Percentiles rank a stretch among this genome's conserved stretches.
phyloP scores from a whole-genome alignment of 2,113 vertebrate species.

The Egretta garzetta region DNA sequence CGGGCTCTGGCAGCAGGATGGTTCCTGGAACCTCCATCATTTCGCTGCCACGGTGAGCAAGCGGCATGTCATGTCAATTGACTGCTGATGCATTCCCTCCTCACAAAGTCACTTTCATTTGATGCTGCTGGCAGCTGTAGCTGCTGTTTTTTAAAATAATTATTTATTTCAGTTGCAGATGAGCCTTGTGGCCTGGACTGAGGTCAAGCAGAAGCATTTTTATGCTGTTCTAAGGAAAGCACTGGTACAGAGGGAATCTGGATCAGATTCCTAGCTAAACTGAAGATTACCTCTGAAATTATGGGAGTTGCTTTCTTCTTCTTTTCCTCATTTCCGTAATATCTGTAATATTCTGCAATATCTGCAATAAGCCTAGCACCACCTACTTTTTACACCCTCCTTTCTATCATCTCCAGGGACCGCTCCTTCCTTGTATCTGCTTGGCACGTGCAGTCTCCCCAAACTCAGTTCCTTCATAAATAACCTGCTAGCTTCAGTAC shows the following conservation, averaged over 20 bases:
- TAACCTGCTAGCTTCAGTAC: background rate
- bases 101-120: background rate
- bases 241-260: background rate
- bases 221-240: background rate
- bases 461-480: background rate
- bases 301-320: background rate
- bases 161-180: background rate
- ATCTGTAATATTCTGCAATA: background rate
- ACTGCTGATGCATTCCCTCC: background rate
- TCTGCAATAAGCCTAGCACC: background rate
- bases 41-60: background rate
- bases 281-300: background rate
- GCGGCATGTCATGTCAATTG: background rate
- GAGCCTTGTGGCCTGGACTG: background rate
- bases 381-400: background rate
- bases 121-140: background rate
- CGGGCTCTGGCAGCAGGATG: background rate
- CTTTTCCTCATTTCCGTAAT: background rate
- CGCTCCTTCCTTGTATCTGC: background rate
- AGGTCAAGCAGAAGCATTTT: background rate
- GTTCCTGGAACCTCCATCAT: background rate
- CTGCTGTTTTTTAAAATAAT: background rate
- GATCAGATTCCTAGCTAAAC: background rate
- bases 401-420: background rate
- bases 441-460: background rate